phyloP scores from a whole-genome alignment of 2,113 vertebrate genomes.

The Prietella phreatophila region DNA sequence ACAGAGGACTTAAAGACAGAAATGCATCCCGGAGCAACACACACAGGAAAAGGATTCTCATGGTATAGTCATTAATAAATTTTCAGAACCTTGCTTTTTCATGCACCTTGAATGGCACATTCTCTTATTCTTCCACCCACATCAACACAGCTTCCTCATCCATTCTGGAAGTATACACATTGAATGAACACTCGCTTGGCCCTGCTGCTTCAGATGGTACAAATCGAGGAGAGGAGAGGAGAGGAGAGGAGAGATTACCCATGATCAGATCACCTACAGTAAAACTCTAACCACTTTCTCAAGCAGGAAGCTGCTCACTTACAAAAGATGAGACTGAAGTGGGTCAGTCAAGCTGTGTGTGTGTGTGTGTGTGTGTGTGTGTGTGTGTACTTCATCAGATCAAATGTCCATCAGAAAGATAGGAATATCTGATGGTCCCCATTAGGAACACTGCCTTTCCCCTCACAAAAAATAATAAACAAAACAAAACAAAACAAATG shows the following conservation, averaged over 20 bases:
- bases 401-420: background rate
- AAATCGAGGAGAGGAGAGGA: background rate
- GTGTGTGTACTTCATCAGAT: background rate
- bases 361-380: background rate
- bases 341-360: slow-evolving; percentile 39
- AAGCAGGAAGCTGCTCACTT: slow-evolving; percentile 31
- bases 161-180: background rate
- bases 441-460: background rate
- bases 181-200: slow-evolving; percentile 7
- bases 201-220: background rate
- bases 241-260: slow-evolving; percentile 4
- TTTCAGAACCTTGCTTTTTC: background rate
- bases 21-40: background rate
- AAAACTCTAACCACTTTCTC: slow-evolving; percentile 28
- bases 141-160: background rate
- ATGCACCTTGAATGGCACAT: slow-evolving; percentile 13
- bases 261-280: slow-evolving; percentile 36
- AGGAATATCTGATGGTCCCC: background rate
- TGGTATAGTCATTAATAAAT: slow-evolving; percentile 19
- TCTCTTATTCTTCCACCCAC: slow-evolving; percentile 18
- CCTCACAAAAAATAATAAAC: background rate
- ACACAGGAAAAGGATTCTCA: background rate
- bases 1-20: slow-evolving; percentile 7
- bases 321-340: slow-evolving; percentile 51
- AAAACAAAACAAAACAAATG: background rate